Conservation (phyloP, 2,797 vertebrate species). For the Eulemur mongoz region DNA sequence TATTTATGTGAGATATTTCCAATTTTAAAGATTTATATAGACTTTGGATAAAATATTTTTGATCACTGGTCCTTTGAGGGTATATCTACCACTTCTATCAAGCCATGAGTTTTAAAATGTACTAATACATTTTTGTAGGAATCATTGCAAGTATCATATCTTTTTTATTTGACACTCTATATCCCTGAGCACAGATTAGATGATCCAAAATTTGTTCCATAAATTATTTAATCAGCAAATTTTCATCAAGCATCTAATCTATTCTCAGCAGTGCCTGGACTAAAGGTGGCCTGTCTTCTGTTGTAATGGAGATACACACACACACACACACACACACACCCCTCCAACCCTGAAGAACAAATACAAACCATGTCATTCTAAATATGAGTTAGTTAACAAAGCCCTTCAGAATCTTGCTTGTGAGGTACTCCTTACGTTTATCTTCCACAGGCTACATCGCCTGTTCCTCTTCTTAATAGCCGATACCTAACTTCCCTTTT, state of each 20-base stretch:
- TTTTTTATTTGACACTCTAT: neutral
- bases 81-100: neutral
- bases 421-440: neutral
- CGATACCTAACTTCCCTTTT: neutral
- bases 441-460: neutral
- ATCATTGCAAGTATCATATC: neutral
- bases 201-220: neutral
- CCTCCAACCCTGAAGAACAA: neutral
- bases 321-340: no score
- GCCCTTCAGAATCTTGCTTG: neutral
- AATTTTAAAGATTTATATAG: neutral
- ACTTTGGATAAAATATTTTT: constrained; percentile 9
- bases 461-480: neutral
- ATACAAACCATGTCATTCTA: neutral
- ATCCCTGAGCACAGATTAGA: neutral
- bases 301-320: neutral
- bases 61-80: neutral
- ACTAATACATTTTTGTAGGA: neutral
- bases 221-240: neutral
- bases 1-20: neutral
- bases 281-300: neutral
- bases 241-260: neutral
- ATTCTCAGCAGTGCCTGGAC: neutral
- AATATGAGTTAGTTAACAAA: neutral
- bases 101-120: neutral